Evolutionary conservation across 2,113 vertebrate species (phyloP).

Genomic region (Phyllostomus discolor): DNA sequence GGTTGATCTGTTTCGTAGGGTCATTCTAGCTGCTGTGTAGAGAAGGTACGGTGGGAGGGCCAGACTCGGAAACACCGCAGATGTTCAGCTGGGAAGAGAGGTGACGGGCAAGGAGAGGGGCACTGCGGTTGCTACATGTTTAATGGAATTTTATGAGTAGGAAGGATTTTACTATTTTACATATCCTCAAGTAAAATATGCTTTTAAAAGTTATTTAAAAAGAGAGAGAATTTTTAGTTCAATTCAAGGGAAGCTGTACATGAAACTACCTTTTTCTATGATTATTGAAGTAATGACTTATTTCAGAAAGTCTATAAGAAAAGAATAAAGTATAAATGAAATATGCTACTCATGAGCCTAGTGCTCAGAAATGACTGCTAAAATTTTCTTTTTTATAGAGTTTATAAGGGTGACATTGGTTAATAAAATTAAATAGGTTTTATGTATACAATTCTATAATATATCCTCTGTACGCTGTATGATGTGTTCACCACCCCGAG

Average conservation of each 20-base stretch:
- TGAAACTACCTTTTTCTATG: slow-evolving; percentile 19
- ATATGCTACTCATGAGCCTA: neutral
- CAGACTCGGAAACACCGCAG: neutral
- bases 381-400: neutral
- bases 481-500: too few species aligned
- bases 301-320: neutral
- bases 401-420: too few species aligned
- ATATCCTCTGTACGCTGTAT: too few species aligned
- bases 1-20: neutral
- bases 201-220: neutral
- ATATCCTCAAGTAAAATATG: neutral
- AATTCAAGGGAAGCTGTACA: neutral
- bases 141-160: neutral
- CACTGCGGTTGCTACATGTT: neutral
- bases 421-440: too few species aligned
- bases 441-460: too few species aligned
- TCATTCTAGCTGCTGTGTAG: neutral
- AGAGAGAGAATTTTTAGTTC: neutral
- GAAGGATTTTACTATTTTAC: neutral
- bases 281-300: neutral
- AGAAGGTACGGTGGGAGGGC: neutral
- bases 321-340: neutral
- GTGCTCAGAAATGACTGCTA: neutral
- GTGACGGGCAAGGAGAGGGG: neutral
- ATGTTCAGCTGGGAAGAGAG: neutral